Base-by-base conservation (phyloP, 1,140 invertebrate species). In the Sycophila sp. region DNA sequence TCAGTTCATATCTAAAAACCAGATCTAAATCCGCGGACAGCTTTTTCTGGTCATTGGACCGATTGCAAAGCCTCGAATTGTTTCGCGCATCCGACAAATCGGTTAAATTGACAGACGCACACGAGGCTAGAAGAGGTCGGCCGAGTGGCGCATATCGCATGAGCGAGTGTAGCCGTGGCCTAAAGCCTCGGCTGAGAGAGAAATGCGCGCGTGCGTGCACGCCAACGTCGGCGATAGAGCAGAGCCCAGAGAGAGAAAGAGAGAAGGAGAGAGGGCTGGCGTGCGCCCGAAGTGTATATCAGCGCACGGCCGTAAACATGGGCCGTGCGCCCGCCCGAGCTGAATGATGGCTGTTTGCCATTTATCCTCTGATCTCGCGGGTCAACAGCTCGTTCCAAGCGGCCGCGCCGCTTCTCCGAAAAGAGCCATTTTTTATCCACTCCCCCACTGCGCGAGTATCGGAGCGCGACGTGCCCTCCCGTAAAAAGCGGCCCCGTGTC, bases 261-360 rank as follows among this genome's bases (percentile, higher is more conserved):
- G 1, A 42, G 19, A 47, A 8, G 0, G 42, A 19, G 24, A 55
- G 51, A 15, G 8, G 22, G 4, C 13, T 34, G 36, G 24, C 40
- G 26, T 67, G 34, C 38, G 51, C 49, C 40, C 17, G 36, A 55
- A 55, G 53, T 56, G 40, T 67, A 36, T 58, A 67, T 67, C 36
- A 24, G 32, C 24, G 26, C 17, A 30, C 17, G 28, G 8, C 53
- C 19, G 55, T 68, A 38, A 49, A 68, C 42, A 72, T 53, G 60
- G 45, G 66, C 62, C 63, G 24, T 70, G 51, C 49, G 69, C 71
- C 56, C 34, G 34, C 22, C 32, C 51, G 51, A 45, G 67, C 66
- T 62, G 66, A 73, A 72, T 73, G 73, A 77, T 69, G 71, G 72
- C 72, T 75, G 69, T 77, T 77, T 75, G 69, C 72, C 72, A 73